These are phyloP conservation scores for Drosophila acutilabella DNA, from an alignment of 2,888 invertebrate species.

Conservation along the genomic window DNA sequence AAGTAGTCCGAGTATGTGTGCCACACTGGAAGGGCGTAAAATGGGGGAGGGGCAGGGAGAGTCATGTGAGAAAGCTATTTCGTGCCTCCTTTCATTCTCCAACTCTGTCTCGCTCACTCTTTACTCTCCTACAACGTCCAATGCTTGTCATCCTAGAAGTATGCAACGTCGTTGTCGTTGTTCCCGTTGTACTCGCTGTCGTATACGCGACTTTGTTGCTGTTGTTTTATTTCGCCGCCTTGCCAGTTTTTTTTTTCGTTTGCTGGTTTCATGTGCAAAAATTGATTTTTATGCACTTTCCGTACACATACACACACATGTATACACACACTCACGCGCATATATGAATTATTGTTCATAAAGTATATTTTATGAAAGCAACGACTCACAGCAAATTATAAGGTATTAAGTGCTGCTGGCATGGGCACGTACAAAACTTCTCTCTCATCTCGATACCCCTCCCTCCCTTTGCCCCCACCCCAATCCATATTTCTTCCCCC, in stretches of 20 bases:
- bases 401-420: constrained; percentile 76
- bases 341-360: constrained; percentile 79
- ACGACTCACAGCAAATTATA: constrained; percentile 78
- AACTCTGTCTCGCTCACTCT: background rate
- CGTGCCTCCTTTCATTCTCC: constrained; percentile 18
- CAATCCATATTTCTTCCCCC: constrained; percentile 13
- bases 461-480: background rate
- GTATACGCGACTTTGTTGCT: constrained; percentile 18
- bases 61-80: constrained; percentile 65
- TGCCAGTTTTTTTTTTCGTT: constrained; percentile 47
- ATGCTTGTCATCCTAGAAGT: constrained; percentile 73
- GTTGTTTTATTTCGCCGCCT: constrained; percentile 73
- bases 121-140: constrained; percentile 5
- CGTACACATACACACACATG: constrained; percentile 40
- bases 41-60: background rate
- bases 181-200: constrained; percentile 19
- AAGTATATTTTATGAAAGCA: constrained; percentile 79
- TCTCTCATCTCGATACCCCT: background rate
- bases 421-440: constrained; percentile 54
- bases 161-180: constrained; percentile 59
- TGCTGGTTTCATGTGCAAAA: constrained; percentile 71
- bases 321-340: constrained; percentile 49
- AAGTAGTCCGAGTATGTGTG: constrained; percentile 58
- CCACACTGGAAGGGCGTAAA: background rate
- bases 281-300: constrained; percentile 80